Evolutionary conservation across 2,888 invertebrate species (phyloP).

Genomic region (Melieria picta): DNA sequence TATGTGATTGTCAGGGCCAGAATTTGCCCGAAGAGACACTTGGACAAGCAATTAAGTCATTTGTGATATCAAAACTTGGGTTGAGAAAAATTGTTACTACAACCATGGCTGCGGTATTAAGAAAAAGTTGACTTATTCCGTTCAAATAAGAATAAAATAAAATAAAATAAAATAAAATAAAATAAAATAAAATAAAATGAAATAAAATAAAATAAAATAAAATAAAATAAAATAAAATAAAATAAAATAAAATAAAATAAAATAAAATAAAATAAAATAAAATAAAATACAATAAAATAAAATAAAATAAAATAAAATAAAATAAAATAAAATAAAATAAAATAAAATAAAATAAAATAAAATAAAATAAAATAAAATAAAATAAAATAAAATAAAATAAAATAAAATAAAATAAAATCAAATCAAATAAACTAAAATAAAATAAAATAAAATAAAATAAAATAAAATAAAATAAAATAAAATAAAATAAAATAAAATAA

Average conservation of each 20-base stretch:
- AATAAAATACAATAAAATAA: slow-evolving; percentile 1
- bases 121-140: too few species aligned
- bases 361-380: neutral
- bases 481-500: too few species aligned
- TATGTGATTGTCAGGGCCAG: too few species aligned
- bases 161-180: neutral
- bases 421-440: neutral
- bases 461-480: neutral
- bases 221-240: neutral
- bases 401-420: neutral
- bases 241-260: neutral
- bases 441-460: too few species aligned
- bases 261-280: neutral
- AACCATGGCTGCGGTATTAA: too few species aligned
- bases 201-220: neutral
- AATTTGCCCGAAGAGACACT: too few species aligned
- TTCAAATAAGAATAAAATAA: neutral
- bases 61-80: too few species aligned
- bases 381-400: slow-evolving; percentile 1
- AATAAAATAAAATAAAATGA: neutral
- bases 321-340: neutral
- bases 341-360: neutral
- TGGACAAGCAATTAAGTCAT: too few species aligned
- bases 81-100: too few species aligned
- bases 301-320: neutral